These are phyloP conservation scores for Entosphenus tridentatus DNA, from an alignment of 2,113 vertebrate species.

Conservation along the genomic window DNA sequence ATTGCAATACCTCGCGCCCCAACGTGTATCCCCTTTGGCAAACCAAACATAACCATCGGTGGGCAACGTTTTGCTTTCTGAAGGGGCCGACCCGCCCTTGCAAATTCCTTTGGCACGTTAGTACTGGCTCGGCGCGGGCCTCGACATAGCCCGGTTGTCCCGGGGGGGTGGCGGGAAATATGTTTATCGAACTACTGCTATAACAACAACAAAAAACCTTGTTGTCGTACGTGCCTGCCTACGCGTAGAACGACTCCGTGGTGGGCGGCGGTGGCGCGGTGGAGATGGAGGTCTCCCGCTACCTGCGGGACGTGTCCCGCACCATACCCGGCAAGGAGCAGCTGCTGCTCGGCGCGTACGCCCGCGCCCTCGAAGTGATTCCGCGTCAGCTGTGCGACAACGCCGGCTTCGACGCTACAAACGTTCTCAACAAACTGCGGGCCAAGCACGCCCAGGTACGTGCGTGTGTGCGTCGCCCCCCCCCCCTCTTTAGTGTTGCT, in stretches of 20 bases:
- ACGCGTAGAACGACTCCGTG: slow-evolving; percentile 56
- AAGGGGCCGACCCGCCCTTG: too few relatives aligned
- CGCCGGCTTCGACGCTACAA: slow-evolving; percentile 92
- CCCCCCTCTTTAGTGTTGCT: too few relatives aligned
- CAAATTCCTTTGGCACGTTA: too few relatives aligned
- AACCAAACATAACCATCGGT: too few relatives aligned
- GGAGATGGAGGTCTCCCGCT: slow-evolving; percentile 91
- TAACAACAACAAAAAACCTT: too few relatives aligned
- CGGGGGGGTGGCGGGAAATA: too few relatives aligned
- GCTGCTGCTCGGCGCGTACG: slow-evolving; percentile 76
- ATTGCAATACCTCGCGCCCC: too few relatives aligned
- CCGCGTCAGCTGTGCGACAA: slow-evolving; percentile 93
- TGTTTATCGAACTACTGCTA: too few relatives aligned
- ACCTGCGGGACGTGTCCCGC: slow-evolving; percentile 70
- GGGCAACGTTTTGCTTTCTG: too few relatives aligned
- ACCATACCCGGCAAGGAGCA: slow-evolving; percentile 94
- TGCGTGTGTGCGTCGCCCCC: background rate
- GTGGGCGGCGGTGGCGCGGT: slow-evolving; percentile 81
- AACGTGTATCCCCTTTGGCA: too few relatives aligned
- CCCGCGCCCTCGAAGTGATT: slow-evolving; percentile 84
- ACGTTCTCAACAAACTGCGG: slow-evolving; percentile 89
- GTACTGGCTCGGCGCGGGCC: too few relatives aligned
- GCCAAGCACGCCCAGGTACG: slow-evolving; percentile 81
- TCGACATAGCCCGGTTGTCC: too few relatives aligned
- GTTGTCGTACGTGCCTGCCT: background rate